A percentile compares a stretch with the other conserved stretches of the same genome.
phyloP scores from a whole-genome alignment of 2,888 invertebrate genomes.

The Sminthurinus aureus region DNA sequence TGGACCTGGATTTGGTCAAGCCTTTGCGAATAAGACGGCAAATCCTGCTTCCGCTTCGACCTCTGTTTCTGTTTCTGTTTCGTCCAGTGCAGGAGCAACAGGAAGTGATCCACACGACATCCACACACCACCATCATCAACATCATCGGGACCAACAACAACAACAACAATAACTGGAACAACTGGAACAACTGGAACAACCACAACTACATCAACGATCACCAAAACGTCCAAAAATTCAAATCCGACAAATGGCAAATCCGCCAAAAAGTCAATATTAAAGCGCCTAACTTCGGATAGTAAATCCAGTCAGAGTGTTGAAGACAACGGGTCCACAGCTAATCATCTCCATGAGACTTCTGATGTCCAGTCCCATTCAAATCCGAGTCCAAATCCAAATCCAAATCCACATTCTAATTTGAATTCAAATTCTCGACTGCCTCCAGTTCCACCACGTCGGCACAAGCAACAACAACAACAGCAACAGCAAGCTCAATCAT shows the following conservation, averaged over 20 bases:
- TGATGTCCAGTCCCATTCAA: constrained; percentile 2
- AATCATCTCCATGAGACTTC: constrained; percentile 41
- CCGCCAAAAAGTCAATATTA: constrained; percentile 16
- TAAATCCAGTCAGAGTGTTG: constrained; percentile 3
- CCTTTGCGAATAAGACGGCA: neutral
- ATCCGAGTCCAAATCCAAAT: too few relatives aligned
- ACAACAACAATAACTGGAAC: neutral
- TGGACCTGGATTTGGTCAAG: constrained; percentile 2
- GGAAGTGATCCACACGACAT: neutral
- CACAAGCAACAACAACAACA: too few relatives aligned
- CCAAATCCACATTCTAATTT: constrained; percentile 9
- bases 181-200: neutral
- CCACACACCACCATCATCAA: too few relatives aligned
- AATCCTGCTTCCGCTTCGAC: too few relatives aligned
- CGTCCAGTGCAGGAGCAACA: neutral
- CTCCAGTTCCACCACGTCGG: too few relatives aligned
- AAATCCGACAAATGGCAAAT: neutral
- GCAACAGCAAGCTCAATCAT: neutral
- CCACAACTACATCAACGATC: constrained; percentile 7
- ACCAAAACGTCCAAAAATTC: neutral
- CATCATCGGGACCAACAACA: neutral
- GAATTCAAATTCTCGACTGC: too few relatives aligned
- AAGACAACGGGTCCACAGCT: neutral
- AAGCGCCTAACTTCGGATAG: constrained; percentile 42
- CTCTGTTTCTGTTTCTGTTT: neutral